Base-by-base conservation (phyloP, 2,797 vertebrate genomes). In the Euphonia xanthogaster region DNA sequence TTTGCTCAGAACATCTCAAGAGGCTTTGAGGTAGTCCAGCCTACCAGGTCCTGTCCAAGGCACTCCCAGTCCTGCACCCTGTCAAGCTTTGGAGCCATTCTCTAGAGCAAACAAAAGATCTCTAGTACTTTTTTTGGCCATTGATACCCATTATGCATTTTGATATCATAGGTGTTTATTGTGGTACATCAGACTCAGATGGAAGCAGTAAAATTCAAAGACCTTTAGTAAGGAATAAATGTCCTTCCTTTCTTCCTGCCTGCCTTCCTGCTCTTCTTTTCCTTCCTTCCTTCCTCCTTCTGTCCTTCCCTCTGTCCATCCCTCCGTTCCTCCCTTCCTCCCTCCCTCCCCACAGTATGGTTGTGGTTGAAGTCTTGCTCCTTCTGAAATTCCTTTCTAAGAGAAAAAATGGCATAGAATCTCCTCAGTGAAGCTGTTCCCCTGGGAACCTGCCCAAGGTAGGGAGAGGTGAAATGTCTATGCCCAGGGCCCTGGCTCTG, bases 301-400 rank as follows among this genome's bases (percentile, higher is more conserved):
- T 7, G 3, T 55, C 44, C 21, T 33, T 51, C 17, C 24, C 18
- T 58, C 7, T 2, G 0, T 50, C 27, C 1, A 0, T 58, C 12
- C 18, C 21, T 50, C 22, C 1, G 0, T 58, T 12, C 18, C 17
- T 57, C 6, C 22, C 5, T 66, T 16, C 39, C 33, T 50, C 9
- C 17, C n/a, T n/a, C n/a, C 20, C n/a, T 51, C 7, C 8, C 19
- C 16, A 13, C 12, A 35, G 14, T 30, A 22, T 17, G 9, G 7
- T 50, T 67, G 35, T 54, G 25, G 30, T 53, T 88, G 62, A 62
- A 53, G 54, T 72, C 87, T 91, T 91, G 23, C 30, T 76, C 42
- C 37, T 71, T 86, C 80, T 57, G 62, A 74, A 61, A 58, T 67
- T 76, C 16, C 10, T 89, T 87, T 72, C 61, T 51, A 55, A 91